Evolutionary conservation across 2,113 vertebrate genomes (phyloP), one percentile per base, ranked within the genome.

Genomic region (Lethenteron camtschaticum): DNA sequence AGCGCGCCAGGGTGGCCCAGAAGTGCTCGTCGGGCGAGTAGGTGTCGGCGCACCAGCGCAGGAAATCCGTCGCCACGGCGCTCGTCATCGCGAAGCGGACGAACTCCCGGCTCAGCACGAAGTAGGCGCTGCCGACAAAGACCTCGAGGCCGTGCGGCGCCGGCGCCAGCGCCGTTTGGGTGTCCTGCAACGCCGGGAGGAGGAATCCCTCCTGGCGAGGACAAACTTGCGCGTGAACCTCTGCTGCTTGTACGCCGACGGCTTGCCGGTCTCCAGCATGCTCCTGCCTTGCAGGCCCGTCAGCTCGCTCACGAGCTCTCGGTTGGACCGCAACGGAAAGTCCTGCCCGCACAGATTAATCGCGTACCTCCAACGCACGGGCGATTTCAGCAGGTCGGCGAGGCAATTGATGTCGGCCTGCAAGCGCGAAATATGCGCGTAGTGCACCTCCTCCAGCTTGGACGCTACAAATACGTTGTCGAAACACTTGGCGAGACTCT

Each of bases 1-100:
- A 72, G 56, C 90, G 83, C 70, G 79, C 81, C 58, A 96, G 79
- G 1, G 87, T 87, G 57, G 91, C 89, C 90, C 90, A 95, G 75
- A 89, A 96, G 74, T 95, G 89, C 72, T 96, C 90, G 71, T 96
- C 91, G 0, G 90, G 91, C 5, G 89, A 95, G 76, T 85, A 95
- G 0, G 90, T 95, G 74, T 96, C 90, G 75, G 80, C 78, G 7
- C 85, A 90, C 91, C 90, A 96, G 24, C 79, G 78, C 10, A 96
- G 78, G 71, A 96, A 91, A 68, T 95, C 87, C 75, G 77, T 79
- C 71, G 79, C 82, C 2, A 87, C 75, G 1, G 71, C 72, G 4
- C 75, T 90, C 69, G 80, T 75, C 69, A 82, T 74, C 9, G 82
- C 55, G 69, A 84, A 80, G 0, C 69, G 75, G 55, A 89, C 75